Base-by-base conservation (phyloP, 2,888 invertebrate genomes). In the Trachelus troglodyta region DNA sequence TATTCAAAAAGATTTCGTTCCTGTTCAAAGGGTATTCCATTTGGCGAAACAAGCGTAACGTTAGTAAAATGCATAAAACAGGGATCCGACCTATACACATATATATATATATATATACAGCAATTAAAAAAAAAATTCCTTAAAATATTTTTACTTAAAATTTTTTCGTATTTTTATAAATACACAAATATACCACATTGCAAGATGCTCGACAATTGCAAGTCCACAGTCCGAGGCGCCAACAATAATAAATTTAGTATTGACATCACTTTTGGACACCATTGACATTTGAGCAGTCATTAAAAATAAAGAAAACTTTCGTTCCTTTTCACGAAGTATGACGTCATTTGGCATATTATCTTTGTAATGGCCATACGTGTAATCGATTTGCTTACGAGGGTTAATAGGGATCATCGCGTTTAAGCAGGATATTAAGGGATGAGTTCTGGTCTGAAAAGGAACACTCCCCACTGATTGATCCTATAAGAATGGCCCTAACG, bases 31-130 rank as follows among this genome's bases (percentile, higher is more conserved):
- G 94, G 94, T 73, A 95, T 85, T 0, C 96, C 96, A 85, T 95
- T 93, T 3, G 94, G 93, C 0, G 95, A 95, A 3, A 97, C 93
- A 74, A 97, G 88, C 0, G 95, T 95, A 31, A 97, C 88, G 87
- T 96, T 96, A 77, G 94, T 94, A 89, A 95, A 96, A 0, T 93
- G 93, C 68, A 94, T 88, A 86, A 94, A 92, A 34, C 91, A 87
- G 0, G 92, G 90, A 3, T 92, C 87, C 23, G 92, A 92, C 1
- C 93, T 93, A 83, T 11, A 89, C 31, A 35, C 23, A 11, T 4
- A 6, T 40, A 40, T 40, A 40, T 6, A 11, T 4, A 6, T 40
- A 40, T 40, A 40, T 6, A 15, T 1, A 37, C 15, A 1, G 35
- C 0, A 69, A 74, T 1, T 1, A 31, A 30, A 31, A 69, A 6